Conservation (phyloP, 2,888 invertebrate species). For the Tenthredo mesomela region DNA sequence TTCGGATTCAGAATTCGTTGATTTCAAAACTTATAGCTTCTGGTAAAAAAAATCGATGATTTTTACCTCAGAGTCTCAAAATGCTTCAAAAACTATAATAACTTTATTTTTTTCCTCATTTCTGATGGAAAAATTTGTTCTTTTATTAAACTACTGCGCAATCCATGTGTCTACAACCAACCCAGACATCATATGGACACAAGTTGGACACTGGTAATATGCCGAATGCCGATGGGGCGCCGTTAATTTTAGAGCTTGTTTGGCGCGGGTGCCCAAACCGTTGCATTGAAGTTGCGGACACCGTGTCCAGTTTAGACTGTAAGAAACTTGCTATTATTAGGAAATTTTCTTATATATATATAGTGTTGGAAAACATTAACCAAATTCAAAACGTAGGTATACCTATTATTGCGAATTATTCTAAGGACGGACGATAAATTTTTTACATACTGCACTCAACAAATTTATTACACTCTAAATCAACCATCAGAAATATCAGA, state of each 20-base stretch:
- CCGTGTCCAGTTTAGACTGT: slow-evolving; percentile 33
- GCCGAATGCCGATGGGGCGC: slow-evolving; percentile 8
- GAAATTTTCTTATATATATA: neutral
- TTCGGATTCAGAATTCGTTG: neutral
- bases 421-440: neutral
- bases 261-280: slow-evolving; percentile 45
- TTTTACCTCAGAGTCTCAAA: neutral
- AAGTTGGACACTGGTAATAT: neutral
- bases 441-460: neutral
- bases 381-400: neutral
- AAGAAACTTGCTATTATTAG: slow-evolving; percentile 37
- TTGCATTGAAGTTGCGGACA: slow-evolving; percentile 5
- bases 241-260: slow-evolving; percentile 51
- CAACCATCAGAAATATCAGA: neutral
- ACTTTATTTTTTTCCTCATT: too few species aligned
- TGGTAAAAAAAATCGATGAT: neutral
- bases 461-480: neutral
- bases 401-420: neutral
- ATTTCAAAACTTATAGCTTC: neutral
- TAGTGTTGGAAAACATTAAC: neutral
- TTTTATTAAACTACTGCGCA: too few species aligned
- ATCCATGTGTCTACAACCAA: neutral
- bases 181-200: neutral
- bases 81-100: too few species aligned
- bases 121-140: too few species aligned